Percentiles rank a stretch among this genome's conserved stretches.
Conservation (phyloP, 2,113 vertebrate genomes). For the Pelvicachromis taeniatus region DNA sequence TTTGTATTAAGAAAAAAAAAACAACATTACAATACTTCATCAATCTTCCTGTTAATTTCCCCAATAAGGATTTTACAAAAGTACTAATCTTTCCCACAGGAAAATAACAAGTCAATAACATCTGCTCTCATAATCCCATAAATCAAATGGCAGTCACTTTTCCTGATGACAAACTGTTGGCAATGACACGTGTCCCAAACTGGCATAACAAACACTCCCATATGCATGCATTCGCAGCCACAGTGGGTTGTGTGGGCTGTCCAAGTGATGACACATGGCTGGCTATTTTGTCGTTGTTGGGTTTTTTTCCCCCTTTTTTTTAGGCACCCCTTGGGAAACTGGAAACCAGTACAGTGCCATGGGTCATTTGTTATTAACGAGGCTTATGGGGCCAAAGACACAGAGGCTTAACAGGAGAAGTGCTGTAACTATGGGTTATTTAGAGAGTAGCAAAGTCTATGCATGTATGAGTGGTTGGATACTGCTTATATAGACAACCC, state of each 20-base stretch:
- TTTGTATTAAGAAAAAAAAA: background rate
- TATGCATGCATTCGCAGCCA: background rate
- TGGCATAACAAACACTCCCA: background rate
- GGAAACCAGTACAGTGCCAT: constrained; percentile 20
- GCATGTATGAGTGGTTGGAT: constrained; percentile 12
- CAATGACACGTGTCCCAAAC: background rate
- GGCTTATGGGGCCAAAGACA: constrained; percentile 27
- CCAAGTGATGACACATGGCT: constrained; percentile 23
- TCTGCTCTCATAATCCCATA: background rate
- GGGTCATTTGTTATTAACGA: constrained; percentile 48
- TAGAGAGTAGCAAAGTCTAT: constrained; percentile 11
- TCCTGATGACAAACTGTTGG: constrained; percentile 22
- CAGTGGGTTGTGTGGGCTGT: background rate
- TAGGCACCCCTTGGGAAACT: constrained; percentile 36
- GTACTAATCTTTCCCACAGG: background rate
- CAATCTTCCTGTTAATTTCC: background rate
- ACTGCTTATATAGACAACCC: background rate
- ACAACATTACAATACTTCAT: background rate
- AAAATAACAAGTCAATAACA: background rate
- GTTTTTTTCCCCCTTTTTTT: background rate
- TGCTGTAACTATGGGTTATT: constrained; percentile 36
- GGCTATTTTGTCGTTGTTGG: background rate
- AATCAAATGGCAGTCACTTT: constrained; percentile 13
- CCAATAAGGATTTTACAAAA: background rate
- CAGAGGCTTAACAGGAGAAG: constrained; percentile 39